phyloP scores from a whole-genome alignment of 2,888 invertebrate genomes.

The Erebia epiphron region DNA sequence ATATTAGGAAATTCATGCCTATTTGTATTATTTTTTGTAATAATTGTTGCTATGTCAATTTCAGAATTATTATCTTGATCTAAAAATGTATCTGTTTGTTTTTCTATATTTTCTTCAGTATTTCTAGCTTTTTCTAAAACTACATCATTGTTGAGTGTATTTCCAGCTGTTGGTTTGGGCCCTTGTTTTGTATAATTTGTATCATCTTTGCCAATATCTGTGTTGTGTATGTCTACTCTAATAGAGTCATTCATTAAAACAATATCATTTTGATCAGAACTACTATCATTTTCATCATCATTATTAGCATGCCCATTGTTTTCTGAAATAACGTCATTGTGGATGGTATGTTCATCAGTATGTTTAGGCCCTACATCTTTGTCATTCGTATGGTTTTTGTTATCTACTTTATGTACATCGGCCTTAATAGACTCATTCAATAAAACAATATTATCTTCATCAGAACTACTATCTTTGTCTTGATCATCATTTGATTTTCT shows the following conservation, averaged over 20 bases:
- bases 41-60: constrained; percentile 13
- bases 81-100: not conserved
- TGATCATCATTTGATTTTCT: not conserved
- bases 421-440: constrained; percentile 46
- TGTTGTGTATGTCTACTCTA: constrained; percentile 46
- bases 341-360: constrained; percentile 3
- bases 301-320: not conserved
- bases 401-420: constrained; percentile 43
- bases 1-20: not conserved
- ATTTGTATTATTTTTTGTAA: constrained; percentile 3
- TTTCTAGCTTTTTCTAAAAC: not conserved
- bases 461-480: not conserved
- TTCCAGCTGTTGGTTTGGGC: constrained; percentile 11
- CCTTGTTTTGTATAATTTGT: constrained; percentile 17
- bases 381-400: constrained; percentile 5
- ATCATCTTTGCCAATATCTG: not conserved
- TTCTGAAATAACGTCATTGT: not conserved
- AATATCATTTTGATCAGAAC: not conserved
- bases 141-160: not conserved
- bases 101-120: not conserved
- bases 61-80: constrained; percentile 11
- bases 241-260: constrained; percentile 38
- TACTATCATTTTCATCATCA: not conserved
- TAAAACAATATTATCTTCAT: constrained; percentile 5
- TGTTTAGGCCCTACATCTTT: constrained; percentile 14